Evolutionary conservation across 2,797 vertebrate genomes (phyloP).

Genomic region (Parauchenoglanis punctatus): DNA sequence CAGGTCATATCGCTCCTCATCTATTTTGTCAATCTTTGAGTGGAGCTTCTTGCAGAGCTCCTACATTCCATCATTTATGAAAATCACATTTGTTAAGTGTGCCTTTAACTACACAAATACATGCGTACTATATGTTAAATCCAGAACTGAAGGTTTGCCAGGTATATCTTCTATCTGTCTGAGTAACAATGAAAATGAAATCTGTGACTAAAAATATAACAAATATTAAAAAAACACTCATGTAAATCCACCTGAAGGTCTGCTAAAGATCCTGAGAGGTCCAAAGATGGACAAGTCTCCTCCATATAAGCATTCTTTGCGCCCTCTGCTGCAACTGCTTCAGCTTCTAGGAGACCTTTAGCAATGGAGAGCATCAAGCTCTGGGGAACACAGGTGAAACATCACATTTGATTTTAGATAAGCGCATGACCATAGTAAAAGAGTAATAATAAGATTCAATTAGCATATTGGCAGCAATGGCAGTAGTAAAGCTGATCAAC

Average conservation of each 20-base stretch:
- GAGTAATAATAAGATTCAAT: background rate
- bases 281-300: constrained; percentile 76
- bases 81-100: background rate
- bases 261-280: constrained; percentile 71
- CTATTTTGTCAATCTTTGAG: constrained; percentile 77
- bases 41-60: constrained; percentile 83
- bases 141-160: background rate
- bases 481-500: constrained; percentile 52
- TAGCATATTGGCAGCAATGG: constrained; percentile 11
- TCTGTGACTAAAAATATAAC: background rate
- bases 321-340: constrained; percentile 68
- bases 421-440: background rate
- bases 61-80: constrained; percentile 59
- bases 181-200: background rate
- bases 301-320: constrained; percentile 78
- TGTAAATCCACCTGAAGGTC: constrained; percentile 76
- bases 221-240: background rate
- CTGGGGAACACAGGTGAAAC: constrained; percentile 66
- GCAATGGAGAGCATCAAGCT: constrained; percentile 95
- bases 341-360: constrained; percentile 84
- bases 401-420: background rate
- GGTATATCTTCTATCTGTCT: background rate
- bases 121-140: background rate
- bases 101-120: background rate
- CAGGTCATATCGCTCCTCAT: constrained; percentile 86